These are phyloP conservation scores for Solea solea DNA, from an alignment of 2,113 vertebrate genomes.

Conservation along the genomic window DNA sequence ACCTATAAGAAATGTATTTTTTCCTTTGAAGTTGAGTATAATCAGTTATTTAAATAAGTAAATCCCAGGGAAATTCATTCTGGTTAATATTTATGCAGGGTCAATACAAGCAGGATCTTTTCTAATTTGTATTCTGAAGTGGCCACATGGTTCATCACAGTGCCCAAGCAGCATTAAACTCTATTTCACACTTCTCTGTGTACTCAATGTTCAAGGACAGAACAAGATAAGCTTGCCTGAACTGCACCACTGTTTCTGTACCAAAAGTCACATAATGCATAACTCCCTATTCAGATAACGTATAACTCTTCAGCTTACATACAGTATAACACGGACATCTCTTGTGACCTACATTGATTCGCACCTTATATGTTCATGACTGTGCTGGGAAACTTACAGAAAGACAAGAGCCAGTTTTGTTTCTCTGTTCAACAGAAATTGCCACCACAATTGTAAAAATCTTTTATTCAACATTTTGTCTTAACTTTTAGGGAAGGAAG, in stretches of 20 bases:
- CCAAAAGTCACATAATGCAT: no score
- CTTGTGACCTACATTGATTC: no score
- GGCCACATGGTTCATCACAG: neutral
- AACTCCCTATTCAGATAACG: no score
- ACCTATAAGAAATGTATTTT: no score
- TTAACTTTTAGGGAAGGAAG: slow-evolving; percentile 64
- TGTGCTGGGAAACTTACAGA: neutral
- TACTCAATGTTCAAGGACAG: neutral
- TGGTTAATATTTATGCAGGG: slow-evolving; percentile 18
- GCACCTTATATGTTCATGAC: neutral
- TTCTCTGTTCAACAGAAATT: neutral
- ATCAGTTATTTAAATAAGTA: no score
- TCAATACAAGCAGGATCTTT: slow-evolving; percentile 43
- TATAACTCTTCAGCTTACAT: neutral
- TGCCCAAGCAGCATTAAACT: no score
- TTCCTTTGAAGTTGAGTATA: no score
- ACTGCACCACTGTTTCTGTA: neutral
- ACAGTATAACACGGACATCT: neutral
- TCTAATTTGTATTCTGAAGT: neutral
- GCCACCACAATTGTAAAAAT: slow-evolving; percentile 70
- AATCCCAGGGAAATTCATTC: neutral
- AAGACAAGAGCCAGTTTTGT: neutral
- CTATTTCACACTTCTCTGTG: neutral
- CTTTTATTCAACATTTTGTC: slow-evolving; percentile 81
- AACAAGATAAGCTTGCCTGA: neutral